phyloP scores from a whole-genome alignment of 2,113 vertebrate species.

The Hemichromis elongatus region DNA sequence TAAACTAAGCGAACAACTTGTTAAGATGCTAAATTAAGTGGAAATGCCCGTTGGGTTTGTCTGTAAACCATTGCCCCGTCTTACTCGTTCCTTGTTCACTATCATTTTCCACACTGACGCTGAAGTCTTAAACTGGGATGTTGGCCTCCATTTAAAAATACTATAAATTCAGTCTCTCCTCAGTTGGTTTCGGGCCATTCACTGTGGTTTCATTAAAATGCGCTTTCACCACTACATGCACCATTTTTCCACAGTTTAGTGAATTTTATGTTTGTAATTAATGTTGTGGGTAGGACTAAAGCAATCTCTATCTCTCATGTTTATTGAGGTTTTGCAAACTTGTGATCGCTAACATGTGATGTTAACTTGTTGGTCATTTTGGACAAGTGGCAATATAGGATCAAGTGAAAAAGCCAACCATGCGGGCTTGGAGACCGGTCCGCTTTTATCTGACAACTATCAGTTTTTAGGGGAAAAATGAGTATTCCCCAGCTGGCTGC shows the following conservation, averaged over 20 bases:
- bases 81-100: neutral
- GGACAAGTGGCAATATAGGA: neutral
- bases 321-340: neutral
- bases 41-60: neutral
- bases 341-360: neutral
- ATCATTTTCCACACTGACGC: neutral
- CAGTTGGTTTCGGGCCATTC: neutral
- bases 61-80: neutral
- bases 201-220: neutral
- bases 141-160: neutral
- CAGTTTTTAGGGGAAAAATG: neutral
- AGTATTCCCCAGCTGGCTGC: neutral
- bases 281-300: neutral
- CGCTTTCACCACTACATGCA: neutral
- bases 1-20: neutral
- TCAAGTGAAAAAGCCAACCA: neutral
- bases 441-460: neutral
- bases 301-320: neutral
- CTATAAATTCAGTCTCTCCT: neutral
- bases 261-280: neutral
- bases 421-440: neutral
- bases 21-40: constrained; percentile 11
- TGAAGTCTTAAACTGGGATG: neutral
- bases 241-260: neutral
- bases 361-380: neutral